These are phyloP conservation scores for Brevimyrus niger DNA, from an alignment of 2,113 vertebrate species.

Conservation along the genomic window DNA sequence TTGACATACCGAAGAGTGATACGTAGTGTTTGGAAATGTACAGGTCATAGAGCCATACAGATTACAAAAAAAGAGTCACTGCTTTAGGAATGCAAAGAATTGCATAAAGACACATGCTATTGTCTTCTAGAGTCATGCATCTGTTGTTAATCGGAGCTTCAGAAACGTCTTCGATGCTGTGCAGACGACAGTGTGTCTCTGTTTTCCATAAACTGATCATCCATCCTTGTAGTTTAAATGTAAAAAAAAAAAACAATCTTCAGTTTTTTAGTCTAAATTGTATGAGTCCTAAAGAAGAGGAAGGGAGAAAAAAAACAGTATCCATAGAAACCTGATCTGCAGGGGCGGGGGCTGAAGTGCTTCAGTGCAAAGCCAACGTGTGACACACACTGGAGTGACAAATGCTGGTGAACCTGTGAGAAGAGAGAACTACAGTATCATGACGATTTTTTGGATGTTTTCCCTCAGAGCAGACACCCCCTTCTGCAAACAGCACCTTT, in stretches of 20 bases:
- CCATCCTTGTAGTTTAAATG: neutral
- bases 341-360: constrained; percentile 49
- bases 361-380: constrained; percentile 26
- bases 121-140: neutral
- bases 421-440: constrained; percentile 33
- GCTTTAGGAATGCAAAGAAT: neutral
- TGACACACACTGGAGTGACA: constrained; percentile 27
- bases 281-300: constrained; percentile 39
- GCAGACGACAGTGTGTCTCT: neutral
- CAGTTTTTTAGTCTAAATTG: constrained; percentile 42
- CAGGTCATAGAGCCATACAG: neutral
- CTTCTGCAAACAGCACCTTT: constrained; percentile 26
- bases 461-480: neutral
- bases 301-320: constrained; percentile 24
- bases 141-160: neutral
- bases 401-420: constrained; percentile 13
- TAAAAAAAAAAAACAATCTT: constrained; percentile 20
- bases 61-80: neutral
- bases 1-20: neutral
- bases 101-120: neutral
- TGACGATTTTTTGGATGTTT: neutral
- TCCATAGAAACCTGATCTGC: constrained; percentile 49
- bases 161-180: neutral
- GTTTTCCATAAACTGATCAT: neutral
- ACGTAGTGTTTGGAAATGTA: no score